A percentile compares a stretch with the other conserved stretches of the same genome.
phyloP scores from a whole-genome alignment of 2,113 vertebrate species.

The Gasterosteus aculeatus region DNA sequence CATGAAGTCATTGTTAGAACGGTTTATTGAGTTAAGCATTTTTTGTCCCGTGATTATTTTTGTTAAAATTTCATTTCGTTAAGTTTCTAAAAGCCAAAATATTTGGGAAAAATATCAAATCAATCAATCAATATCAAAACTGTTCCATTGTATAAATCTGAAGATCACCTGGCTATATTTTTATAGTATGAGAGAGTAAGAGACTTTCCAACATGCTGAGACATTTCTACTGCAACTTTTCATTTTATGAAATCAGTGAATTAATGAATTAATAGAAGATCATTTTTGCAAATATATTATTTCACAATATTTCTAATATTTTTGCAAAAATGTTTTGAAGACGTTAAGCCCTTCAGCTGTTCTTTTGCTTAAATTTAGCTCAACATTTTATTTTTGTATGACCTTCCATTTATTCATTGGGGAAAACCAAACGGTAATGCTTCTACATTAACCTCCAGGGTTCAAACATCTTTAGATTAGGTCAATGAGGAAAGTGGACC shows the following conservation, averaged over 20 bases:
- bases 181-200: background rate
- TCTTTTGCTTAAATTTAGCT: background rate
- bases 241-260: background rate
- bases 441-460: background rate
- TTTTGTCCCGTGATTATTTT: background rate
- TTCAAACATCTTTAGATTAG: background rate
- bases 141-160: background rate
- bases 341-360: background rate
- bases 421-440: background rate
- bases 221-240: background rate
- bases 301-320: background rate
- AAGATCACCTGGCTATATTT: too few species aligned
- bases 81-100: background rate
- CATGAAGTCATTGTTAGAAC: background rate
- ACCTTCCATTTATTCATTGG: background rate
- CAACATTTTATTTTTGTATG: background rate
- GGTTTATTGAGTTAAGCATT: background rate
- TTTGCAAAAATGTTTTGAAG: background rate
- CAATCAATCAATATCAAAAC: background rate
- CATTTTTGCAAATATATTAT: too few species aligned
- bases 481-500: background rate
- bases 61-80: background rate
- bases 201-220: background rate
- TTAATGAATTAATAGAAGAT: background rate
- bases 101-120: background rate